Evolutionary conservation across 2,797 vertebrate genomes (phyloP).

Genomic region (Tolypeutes matacus): DNA sequence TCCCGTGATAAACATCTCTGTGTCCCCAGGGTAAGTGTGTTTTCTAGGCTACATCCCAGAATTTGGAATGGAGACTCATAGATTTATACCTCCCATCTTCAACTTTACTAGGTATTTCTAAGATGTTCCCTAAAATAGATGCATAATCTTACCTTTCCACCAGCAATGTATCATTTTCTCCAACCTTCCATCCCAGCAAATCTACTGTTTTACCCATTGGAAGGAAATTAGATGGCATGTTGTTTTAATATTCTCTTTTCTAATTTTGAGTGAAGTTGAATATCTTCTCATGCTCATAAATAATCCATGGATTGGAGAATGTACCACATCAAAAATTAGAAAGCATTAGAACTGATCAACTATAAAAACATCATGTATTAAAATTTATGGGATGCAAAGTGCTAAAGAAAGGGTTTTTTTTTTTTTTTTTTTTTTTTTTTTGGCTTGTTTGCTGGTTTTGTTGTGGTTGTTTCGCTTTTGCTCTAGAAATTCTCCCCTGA

Average conservation of each 20-base stretch:
- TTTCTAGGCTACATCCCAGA: conserved; percentile 15
- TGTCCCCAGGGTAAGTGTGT: neutral
- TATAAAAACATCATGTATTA: neutral
- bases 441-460: too few species aligned
- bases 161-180: neutral
- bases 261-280: neutral
- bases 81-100: neutral
- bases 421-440: neutral
- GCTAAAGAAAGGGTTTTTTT: neutral
- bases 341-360: neutral
- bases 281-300: neutral
- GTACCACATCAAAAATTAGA: neutral
- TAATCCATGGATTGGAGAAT: neutral
- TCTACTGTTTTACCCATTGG: neutral
- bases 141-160: neutral
- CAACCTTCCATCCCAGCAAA: neutral
- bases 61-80: neutral
- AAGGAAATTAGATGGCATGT: neutral
- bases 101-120: neutral
- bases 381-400: neutral
- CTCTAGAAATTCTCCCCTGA: neutral
- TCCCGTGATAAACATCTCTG: neutral
- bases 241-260: neutral
- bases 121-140: neutral
- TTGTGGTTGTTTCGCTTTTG: neutral